These are phyloP conservation scores for Chascanopsetta lugubris DNA, from an alignment of 2,113 vertebrate genomes.

Conservation along the genomic window DNA sequence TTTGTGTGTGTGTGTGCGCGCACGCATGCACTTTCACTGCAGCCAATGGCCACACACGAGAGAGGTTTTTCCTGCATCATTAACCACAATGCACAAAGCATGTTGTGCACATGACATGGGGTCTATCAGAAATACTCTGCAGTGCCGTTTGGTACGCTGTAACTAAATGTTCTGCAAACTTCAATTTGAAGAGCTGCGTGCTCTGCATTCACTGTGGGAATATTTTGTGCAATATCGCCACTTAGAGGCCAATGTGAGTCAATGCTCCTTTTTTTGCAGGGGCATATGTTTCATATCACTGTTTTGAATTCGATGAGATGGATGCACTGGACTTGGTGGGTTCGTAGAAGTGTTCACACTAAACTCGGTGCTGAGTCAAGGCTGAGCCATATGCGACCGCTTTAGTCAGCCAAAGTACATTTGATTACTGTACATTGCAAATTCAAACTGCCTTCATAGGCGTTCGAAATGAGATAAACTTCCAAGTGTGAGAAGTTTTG, in stretches of 20 bases:
- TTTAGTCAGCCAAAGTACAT: not conserved
- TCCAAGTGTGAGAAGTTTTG: not conserved
- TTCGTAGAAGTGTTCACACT: too few species aligned
- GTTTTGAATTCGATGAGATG: too few species aligned
- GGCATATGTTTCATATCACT: not conserved
- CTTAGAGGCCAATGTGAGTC: conserved; percentile 55
- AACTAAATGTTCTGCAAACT: conserved; percentile 1
- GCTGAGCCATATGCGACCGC: too few species aligned
- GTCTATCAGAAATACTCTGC: not conserved
- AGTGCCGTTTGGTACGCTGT: not conserved
- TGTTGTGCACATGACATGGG: not conserved
- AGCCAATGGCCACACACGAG: not conserved
- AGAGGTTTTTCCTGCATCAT: not conserved
- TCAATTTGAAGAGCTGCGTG: conserved; percentile 12
- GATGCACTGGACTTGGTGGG: too few species aligned
- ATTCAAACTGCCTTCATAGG: not conserved
- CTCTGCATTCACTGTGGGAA: conserved; percentile 10
- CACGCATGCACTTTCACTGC: too few species aligned
- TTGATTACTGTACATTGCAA: not conserved
- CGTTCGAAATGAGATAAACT: too few species aligned
- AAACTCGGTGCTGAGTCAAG: too few species aligned
- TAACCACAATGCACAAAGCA: not conserved
- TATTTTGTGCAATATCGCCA: conserved; percentile 51
- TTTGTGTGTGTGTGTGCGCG: too few species aligned
- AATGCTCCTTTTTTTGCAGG: conserved; percentile 22